Evolutionary conservation across 2,113 vertebrate species (phyloP).

Genomic region (Diphyllodes magnificus): DNA sequence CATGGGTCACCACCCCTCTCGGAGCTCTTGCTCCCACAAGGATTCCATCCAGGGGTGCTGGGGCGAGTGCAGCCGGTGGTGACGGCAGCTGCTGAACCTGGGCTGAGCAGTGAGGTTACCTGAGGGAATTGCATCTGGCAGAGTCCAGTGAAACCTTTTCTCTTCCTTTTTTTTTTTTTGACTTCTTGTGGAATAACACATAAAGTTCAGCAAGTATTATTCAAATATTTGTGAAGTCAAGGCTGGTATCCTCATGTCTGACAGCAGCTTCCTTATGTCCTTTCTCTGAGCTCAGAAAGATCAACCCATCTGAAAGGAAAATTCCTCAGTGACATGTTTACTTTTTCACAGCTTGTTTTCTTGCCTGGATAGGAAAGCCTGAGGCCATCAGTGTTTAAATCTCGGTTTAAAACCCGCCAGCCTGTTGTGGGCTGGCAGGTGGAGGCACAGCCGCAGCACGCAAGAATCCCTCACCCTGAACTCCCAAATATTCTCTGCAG

Average conservation of each 20-base stretch:
- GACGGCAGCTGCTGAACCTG: rapidly evolving
- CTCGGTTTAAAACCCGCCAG: not conserved
- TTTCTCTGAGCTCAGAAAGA: not conserved
- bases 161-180: rapidly evolving
- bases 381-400: not conserved
- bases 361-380: conserved; percentile 18
- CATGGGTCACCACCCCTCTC: not conserved
- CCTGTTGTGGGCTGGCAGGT: not conserved
- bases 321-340: conserved; percentile 39
- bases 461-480: not conserved
- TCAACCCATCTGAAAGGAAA: conserved; percentile 2
- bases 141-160: not conserved
- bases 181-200: not conserved
- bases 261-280: not conserved
- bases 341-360: conserved; percentile 47
- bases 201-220: not conserved
- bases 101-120: not conserved
- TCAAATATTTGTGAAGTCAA: conserved; percentile 12
- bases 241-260: not conserved
- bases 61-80: rapidly evolving
- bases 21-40: not conserved
- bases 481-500: not conserved
- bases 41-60: rapidly evolving
- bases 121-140: not conserved
- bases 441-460: not conserved